phyloP scores from a whole-genome alignment of 2,797 vertebrate species.

The Centropyge bicolor region DNA sequence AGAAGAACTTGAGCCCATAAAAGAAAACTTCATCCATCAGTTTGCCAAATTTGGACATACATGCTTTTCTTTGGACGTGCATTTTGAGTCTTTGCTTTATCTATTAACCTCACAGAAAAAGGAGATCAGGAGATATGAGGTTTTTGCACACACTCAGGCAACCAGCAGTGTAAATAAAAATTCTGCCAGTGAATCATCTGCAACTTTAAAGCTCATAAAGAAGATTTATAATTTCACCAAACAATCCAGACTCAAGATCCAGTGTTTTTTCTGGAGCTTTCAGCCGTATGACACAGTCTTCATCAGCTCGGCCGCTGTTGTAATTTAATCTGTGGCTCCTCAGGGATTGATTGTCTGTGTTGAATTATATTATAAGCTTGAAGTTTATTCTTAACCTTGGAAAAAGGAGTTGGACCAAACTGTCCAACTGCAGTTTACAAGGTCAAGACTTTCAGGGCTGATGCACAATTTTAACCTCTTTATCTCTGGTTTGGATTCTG shows the following conservation, averaged over 20 bases:
- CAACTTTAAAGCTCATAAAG: not conserved
- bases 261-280: not conserved
- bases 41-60: not conserved
- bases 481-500: not conserved
- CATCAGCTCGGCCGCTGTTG: not conserved
- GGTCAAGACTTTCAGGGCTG: not conserved
- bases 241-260: not conserved
- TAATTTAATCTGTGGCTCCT: not conserved
- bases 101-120: not conserved
- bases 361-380: not conserved
- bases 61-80: not conserved
- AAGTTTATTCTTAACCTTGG: not conserved
- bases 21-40: not conserved
- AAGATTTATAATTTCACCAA: not conserved
- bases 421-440: not conserved
- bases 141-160: no score
- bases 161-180: not conserved
- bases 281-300: not conserved
- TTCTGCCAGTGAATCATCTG: not conserved
- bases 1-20: not conserved
- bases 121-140: no score
- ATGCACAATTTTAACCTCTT: not conserved
- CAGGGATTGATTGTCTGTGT: not conserved
- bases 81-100: not conserved
- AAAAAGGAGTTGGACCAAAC: not conserved